Base-by-base conservation (phyloP, 53 echinoderm and acorn worm genomes). In the Henricia sp. region DNA sequence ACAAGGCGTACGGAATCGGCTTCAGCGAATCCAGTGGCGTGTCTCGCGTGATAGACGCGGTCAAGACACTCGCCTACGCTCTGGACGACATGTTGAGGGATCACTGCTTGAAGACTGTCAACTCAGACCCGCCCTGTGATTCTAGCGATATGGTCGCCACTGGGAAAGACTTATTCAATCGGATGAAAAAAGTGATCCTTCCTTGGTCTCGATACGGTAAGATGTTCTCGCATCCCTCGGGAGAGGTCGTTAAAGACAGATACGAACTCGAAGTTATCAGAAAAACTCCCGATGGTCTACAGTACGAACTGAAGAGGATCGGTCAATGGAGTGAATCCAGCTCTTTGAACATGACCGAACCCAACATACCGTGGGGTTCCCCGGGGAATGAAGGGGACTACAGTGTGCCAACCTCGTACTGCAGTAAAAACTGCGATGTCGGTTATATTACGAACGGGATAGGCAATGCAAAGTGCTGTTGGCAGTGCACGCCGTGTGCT, bases 11-110 rank as follows among this genome's bases (percentile, higher is more conserved):
- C 37, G 44, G 53, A 8, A 24, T 2, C 26, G 85, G 71, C 0
- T 84, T 68, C 59, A 59, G 70, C 43, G 64, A 85, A 41, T 34
- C 70, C 16, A 90, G 77, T 23, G 67, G 57, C 0, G 88, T 94
- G 2, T 88, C 91, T 3, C 52, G 85, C 1, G 87, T 88, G 4
- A 91, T 94, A 3, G 94, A 94, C 50, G 36, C 94, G 1, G 86
- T 90, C 39, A 70, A 50, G 46, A 59, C 48, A n/a, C 71, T 67
- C 38, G 90, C 90, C 0, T 72, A 58, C 26, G 90, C 59, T 26
- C 29, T 85, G 39, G 72, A 90, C 62, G 26, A 67, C 6, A 48
- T 90, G 60, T 0, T 56, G 9, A 56, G n/a, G 12, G 51, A 70
- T 0, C 29, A 70, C 9, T 86, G 86, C 56, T 10, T 26, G 25